Base-by-base conservation (phyloP, 2,113 vertebrate species). In the Hipposideros armiger region DNA sequence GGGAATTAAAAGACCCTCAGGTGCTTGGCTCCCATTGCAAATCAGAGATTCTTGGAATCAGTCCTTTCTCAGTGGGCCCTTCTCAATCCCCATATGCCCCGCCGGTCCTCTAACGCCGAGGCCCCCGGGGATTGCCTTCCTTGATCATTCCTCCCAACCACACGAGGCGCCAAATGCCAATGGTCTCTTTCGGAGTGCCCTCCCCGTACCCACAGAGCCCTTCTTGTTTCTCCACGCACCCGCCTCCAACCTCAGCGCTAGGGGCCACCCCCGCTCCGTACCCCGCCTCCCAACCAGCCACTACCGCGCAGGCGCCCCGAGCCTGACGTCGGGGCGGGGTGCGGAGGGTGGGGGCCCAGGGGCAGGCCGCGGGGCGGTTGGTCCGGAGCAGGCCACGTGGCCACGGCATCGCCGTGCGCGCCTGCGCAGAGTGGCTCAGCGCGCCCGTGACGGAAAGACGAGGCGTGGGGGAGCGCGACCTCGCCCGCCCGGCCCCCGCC, bases 401-500 rank as follows among this genome's bases (percentile, higher is more conserved):
- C 97, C 54, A 4, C 58, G 90, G 96, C 22, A 87, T 90, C 78
- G 66, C 91, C 90, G 56, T 70, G 97, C 97, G 99, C 98, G 99
- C 99, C 98, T 99, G 99, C 99, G 98, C 98, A 98, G 97, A 98
- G 95, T 81, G 62, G 91, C 97, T 95, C 97, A 98, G 99, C 99
- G 89, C 87, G 90, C 67, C 93, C 74, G 87, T 90, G 98, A 97
- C 96, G 95, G 95, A 76, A 62, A 81, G 92, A 42, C 94, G 47
- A 92, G 96, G 96, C 93, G 95, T 87, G 85, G 45, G 47, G 95
- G 87, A 45, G 91, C 86, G 95, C 95, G 96, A 95, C 97, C 96
- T 98, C 95, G 87, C 94, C 97, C 70, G 82, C 92, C 89, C 56
- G 91, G 95, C 90, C 96, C 95, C 97, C 92, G 94, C 93, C 97